Conservation (phyloP, 2,888 invertebrate species). For the Desoria tigrina region DNA sequence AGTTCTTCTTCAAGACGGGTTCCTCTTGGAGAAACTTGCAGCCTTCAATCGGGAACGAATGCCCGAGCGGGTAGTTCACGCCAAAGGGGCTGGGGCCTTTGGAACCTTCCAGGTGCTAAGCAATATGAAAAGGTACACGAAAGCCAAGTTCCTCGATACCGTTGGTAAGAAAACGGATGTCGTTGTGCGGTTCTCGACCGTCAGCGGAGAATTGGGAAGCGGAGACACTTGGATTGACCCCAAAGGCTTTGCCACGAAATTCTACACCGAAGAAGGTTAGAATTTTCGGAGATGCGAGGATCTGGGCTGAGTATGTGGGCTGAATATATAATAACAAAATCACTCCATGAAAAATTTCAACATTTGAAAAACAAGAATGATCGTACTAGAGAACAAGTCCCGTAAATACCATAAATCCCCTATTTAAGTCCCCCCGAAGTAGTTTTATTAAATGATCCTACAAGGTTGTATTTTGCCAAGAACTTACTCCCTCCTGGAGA, state of each 20-base stretch:
- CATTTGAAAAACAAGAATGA: too few species aligned
- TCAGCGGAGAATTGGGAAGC: constrained; percentile 82
- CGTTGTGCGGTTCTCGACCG: constrained; percentile 80
- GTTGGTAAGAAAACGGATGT: constrained; percentile 79
- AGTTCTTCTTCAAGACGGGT: constrained; percentile 79
- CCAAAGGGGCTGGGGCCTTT: constrained; percentile 77
- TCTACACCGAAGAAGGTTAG: constrained; percentile 89
- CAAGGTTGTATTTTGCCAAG: too few species aligned
- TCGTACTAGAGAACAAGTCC: too few species aligned
- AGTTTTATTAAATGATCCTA: too few species aligned
- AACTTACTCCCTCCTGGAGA: too few species aligned
- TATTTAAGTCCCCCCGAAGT: too few species aligned
- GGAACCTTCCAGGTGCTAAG: constrained; percentile 21
- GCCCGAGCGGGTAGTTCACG: constrained; percentile 93
- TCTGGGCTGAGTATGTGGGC: too few species aligned
- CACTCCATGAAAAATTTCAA: too few species aligned
- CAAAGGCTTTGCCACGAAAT: constrained; percentile 80
- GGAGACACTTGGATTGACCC: constrained; percentile 23
- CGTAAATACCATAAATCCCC: too few species aligned
- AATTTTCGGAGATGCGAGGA: too few species aligned
- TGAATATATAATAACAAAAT: too few species aligned
- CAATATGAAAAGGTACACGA: constrained; percentile 70
- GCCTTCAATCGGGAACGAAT: constrained; percentile 90
- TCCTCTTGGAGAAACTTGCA: constrained; percentile 74
- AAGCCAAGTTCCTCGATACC: constrained; percentile 74